Base-by-base conservation (phyloP, 2,888 invertebrate species). In the Zaprionus obscuricornis region DNA sequence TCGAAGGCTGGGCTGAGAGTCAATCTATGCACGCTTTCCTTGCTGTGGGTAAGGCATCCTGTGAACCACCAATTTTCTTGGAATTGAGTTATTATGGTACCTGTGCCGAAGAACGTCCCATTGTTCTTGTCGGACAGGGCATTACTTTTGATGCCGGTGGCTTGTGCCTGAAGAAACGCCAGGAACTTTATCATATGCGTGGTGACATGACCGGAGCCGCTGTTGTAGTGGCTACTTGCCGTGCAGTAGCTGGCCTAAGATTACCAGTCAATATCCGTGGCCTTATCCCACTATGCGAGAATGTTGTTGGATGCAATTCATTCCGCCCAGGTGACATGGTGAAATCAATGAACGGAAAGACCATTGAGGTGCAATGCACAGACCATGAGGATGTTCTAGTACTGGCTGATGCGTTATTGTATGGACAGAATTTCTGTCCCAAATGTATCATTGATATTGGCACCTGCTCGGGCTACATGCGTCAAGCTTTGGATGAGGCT, bases 191-290 rank as follows among this genome's bases (percentile, higher is more conserved):
- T 37, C 62, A 76, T 14, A 96, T 96, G 96, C 91, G 94, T 59
- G 96, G 94, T 0, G 96, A 96, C 83, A 96, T 96, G 96, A 95
- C 95, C 0, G 96, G 96, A 1, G 96, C 96, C 0, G 96, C 96
- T 0, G 94, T 94, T 78, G 94, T 95, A 1, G 91, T 95, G 2
- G 94, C 94, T 0, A 92, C 94, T 1, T 92, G 94, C 40, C 91
- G 93, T 46, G 94, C 95, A 0, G 93, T 94, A 0, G 94, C 95
- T 1, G 91, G 92, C 11, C 91, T 96, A 0, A 92, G 93, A 62
- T 89, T 95, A 8, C 95, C 95, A 1, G 78, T 96, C 31, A 95
- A 96, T 87, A 92, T 96, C 31, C 89, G 93, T 86, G 96, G 85
- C 1, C 92, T 96, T 46, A 92, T 95, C 55, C 96, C 96, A 0